These are phyloP conservation scores for Habropoda laboriosa DNA, from an alignment of 1,140 invertebrate genomes.

Conservation along the genomic window DNA sequence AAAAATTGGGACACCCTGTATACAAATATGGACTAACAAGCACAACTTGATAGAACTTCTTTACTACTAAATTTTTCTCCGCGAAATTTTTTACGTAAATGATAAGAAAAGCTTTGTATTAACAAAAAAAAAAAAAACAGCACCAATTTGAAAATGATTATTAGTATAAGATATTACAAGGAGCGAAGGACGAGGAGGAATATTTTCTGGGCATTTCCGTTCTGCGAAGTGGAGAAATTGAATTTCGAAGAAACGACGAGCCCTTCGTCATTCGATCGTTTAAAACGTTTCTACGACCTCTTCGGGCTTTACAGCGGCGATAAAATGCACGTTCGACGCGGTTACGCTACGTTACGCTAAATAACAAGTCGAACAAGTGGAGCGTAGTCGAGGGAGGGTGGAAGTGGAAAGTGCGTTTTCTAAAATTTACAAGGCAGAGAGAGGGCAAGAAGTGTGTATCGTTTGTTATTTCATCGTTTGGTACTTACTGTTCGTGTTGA, in stretches of 20 bases:
- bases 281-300: slow-evolving; percentile 31
- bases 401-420: not conserved
- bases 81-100: too few relatives aligned
- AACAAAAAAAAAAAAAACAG: too few relatives aligned
- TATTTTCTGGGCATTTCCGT: not conserved
- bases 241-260: slow-evolving; percentile 27
- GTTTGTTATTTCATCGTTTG: slow-evolving; percentile 5
- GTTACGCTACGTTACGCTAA: slow-evolving; percentile 10
- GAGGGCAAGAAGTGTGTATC: too few relatives aligned
- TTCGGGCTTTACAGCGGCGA: slow-evolving; percentile 17
- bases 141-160: too few relatives aligned
- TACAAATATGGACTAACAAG: too few relatives aligned
- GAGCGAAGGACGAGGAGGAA: not conserved
- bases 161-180: too few relatives aligned
- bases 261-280: slow-evolving; percentile 14
- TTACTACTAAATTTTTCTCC: too few relatives aligned
- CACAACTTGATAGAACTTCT: too few relatives aligned
- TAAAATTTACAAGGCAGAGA: slow-evolving; percentile 18
- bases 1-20: too few relatives aligned
- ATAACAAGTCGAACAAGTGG: not conserved
- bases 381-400: too few relatives aligned
- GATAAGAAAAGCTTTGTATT: too few relatives aligned
- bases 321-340: slow-evolving; percentile 1
- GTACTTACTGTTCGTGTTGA: slow-evolving; percentile 85
- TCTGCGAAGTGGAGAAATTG: slow-evolving; percentile 16